Conservation (phyloP, 2,113 vertebrate species). For the Nothocercus julius region DNA sequence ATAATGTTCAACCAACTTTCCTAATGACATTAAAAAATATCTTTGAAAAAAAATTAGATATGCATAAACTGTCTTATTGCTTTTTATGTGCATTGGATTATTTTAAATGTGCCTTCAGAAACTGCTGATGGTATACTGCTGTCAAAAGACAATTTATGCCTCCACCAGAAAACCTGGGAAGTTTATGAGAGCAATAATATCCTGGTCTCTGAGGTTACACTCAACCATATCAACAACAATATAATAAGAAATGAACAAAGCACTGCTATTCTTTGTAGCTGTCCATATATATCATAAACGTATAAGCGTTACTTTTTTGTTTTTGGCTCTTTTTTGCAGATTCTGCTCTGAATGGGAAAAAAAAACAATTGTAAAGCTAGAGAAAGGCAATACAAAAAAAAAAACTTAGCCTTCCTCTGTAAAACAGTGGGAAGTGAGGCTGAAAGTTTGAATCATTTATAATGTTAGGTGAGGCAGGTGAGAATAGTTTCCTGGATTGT, state of each 20-base stretch:
- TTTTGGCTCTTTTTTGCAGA: neutral
- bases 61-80: neutral
- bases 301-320: accelerated
- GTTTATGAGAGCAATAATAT: neutral
- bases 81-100: neutral
- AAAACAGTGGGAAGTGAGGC: neutral
- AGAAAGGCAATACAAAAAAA: neutral
- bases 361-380: neutral
- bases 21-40: neutral
- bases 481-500: neutral
- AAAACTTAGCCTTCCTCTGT: neutral
- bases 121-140: neutral
- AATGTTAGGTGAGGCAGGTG: neutral
- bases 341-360: neutral
- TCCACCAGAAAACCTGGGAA: neutral
- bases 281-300: accelerated
- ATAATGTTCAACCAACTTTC: neutral
- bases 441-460: neutral
- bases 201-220: neutral
- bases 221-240: neutral
- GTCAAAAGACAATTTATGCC: neutral
- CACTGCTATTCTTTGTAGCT: neutral
- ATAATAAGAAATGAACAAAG: neutral
- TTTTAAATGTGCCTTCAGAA: neutral
- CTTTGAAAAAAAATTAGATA: neutral